A percentile compares a stretch with the other conserved stretches of the same genome.
These are phyloP conservation scores for Anisognathus igniventris DNA, from an alignment of 2,797 vertebrate species.

Conservation along the genomic window DNA sequence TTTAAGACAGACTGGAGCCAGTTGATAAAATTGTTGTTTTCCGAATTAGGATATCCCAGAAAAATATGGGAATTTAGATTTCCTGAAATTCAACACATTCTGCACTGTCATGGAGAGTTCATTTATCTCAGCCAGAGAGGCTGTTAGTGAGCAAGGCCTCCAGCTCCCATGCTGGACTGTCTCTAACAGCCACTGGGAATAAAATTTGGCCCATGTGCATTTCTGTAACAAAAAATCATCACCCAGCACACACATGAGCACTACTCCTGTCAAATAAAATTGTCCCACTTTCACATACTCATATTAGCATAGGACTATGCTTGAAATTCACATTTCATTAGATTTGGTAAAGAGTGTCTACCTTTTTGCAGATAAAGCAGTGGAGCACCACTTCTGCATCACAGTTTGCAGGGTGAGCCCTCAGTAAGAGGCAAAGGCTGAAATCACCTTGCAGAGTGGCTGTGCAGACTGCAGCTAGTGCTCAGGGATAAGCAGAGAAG, in stretches of 20 bases:
- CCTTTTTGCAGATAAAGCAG: background rate
- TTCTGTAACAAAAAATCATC: background rate
- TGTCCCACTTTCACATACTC: background rate
- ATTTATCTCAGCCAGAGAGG: background rate
- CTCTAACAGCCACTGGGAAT: background rate
- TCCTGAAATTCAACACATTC: background rate
- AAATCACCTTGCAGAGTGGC: background rate
- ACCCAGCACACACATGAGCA: background rate
- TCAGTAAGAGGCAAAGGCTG: background rate
- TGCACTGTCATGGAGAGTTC: background rate
- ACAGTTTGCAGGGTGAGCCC: background rate
- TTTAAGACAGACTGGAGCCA: constrained; percentile 20
- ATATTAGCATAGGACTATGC: background rate
- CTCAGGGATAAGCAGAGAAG: background rate
- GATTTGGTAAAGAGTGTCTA: background rate
- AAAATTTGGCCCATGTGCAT: background rate
- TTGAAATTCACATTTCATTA: background rate
- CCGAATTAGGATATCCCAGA: background rate
- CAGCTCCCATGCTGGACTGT: background rate
- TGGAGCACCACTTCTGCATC: background rate
- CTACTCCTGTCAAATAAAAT: background rate
- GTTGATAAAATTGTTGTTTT: constrained; percentile 27
- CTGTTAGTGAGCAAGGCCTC: background rate
- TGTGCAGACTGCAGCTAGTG: background rate
- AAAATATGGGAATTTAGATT: background rate